A percentile compares a stretch with the other conserved stretches of the same genome.
phyloP scores from a whole-genome alignment of 2,113 vertebrate genomes.

The Noctilio leporinus region DNA sequence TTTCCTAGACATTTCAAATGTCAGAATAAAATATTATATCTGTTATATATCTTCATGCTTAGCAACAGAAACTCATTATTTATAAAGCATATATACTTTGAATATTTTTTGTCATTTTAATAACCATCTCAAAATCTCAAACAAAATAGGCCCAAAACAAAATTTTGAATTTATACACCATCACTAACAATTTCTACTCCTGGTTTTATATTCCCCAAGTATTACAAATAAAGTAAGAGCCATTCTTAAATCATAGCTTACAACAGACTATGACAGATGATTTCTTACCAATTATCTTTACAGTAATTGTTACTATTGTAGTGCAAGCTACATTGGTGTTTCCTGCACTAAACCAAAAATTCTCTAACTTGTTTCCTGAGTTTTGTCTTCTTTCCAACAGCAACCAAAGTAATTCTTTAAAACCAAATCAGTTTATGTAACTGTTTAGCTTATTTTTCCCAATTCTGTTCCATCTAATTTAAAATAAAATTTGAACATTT shows the following conservation, averaged over 20 bases:
- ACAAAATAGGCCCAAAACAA: neutral
- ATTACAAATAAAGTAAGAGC: neutral
- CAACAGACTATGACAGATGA: fast-evolving
- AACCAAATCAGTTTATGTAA: neutral
- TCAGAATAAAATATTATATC: neutral
- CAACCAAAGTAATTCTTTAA: neutral
- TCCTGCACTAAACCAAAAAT: neutral
- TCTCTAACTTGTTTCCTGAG: neutral
- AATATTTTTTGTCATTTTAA: neutral
- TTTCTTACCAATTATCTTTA: neutral
- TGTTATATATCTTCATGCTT: neutral
- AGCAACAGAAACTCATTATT: neutral
- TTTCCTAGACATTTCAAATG: neutral
- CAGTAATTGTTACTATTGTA: neutral
- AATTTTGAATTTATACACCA: neutral
- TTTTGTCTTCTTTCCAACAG: neutral
- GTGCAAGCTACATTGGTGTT: neutral
- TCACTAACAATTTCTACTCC: neutral
- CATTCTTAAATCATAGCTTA: neutral
- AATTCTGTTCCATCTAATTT: neutral
- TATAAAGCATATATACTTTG: neutral
- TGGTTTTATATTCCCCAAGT: neutral
- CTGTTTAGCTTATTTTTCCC: neutral
- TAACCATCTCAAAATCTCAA: neutral
- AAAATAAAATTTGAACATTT: neutral